phyloP scores from a whole-genome alignment of 2,113 vertebrate species.

The Melanocharis versteri region DNA sequence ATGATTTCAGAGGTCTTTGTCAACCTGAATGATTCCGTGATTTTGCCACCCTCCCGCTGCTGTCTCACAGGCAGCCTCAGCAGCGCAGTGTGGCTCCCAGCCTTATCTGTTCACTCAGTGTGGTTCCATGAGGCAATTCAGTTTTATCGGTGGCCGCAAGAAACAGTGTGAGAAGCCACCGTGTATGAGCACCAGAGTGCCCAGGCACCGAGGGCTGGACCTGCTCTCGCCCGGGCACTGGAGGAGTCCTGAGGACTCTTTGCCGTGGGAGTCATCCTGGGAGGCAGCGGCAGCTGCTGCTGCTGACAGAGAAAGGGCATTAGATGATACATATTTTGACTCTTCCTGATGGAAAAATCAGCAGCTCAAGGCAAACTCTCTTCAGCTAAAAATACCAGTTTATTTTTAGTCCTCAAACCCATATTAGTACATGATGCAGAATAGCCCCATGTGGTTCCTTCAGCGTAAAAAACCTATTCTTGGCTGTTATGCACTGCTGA shows the following conservation, averaged over 20 bases:
- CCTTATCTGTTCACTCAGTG: too few species aligned
- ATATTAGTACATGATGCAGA: neutral
- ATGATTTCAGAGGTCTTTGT: neutral
- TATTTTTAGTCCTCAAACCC: slow-evolving; percentile 26
- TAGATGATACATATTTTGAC: neutral
- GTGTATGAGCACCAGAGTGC: rapidly evolving
- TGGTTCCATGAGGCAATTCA: neutral
- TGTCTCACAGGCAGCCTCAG: neutral
- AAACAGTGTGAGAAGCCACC: neutral
- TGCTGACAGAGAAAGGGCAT: neutral
- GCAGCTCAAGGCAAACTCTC: neutral
- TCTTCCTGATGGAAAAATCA: neutral
- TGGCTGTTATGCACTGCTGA: neutral
- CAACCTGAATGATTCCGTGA: neutral
- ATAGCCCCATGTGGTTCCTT: neutral
- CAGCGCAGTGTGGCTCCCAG: neutral
- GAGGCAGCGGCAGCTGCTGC: neutral
- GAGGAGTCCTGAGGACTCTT: neutral
- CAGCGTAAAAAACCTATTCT: neutral
- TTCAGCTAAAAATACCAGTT: slow-evolving; percentile 2
- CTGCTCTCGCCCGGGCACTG: neutral
- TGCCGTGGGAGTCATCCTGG: neutral
- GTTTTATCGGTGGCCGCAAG: neutral
- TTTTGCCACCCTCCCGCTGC: neutral
- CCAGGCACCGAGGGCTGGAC: rapidly evolving